Percentiles rank a stretch among this genome's conserved stretches.
Evolutionary conservation across 23 tunicate genomes (phyloP).

Genomic region (Botrylloides violaceus): DNA sequence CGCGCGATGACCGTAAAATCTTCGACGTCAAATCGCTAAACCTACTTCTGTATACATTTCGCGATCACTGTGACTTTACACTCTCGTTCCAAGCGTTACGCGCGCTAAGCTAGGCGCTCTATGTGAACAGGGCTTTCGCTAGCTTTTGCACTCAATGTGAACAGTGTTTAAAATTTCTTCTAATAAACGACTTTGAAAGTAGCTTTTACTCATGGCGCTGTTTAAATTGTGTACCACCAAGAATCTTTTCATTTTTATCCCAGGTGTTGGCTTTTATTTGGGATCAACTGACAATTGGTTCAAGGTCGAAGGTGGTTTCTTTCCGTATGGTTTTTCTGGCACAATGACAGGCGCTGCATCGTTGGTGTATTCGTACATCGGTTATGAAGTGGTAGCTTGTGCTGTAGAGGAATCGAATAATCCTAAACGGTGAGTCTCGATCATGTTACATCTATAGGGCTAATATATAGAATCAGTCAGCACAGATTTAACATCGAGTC

Average conservation of each 20-base stretch:
- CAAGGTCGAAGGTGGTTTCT: constrained; percentile 55
- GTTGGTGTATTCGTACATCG: constrained; percentile 55
- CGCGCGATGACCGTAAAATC: too few species aligned
- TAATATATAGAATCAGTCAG: too few species aligned
- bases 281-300: constrained; percentile 64
- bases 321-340: constrained; percentile 67
- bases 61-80: too few species aligned
- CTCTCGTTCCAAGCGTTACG: too few species aligned
- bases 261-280: constrained; percentile 52
- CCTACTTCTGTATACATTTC: too few species aligned
- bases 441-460: too few species aligned
- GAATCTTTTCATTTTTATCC: background rate
- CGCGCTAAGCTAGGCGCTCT: too few species aligned
- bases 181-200: background rate
- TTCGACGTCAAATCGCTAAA: too few species aligned
- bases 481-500: too few species aligned
- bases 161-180: background rate
- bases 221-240: too few species aligned
- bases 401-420: constrained; percentile 82
- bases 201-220: background rate
- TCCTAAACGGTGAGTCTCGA: constrained; percentile 46
- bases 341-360: constrained; percentile 54
- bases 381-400: constrained; percentile 71
- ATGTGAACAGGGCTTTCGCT: too few species aligned
- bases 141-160: too few species aligned